Conservation (phyloP, 1,140 invertebrate species). For the Rhopalosiphum padi region DNA sequence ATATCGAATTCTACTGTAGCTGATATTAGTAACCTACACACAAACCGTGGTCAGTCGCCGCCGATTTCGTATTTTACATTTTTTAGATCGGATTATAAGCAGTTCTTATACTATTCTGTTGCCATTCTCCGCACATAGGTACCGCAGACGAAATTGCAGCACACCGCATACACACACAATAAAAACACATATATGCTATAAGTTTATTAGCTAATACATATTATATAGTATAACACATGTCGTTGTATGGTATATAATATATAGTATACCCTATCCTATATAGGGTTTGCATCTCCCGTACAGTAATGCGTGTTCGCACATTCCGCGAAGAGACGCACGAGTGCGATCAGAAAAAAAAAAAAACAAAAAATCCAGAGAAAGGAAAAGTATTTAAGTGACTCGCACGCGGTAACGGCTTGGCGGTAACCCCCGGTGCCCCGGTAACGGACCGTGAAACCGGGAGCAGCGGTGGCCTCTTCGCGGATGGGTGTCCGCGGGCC, state of each 20-base stretch:
- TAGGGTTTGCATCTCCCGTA: neutral
- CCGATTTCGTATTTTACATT: neutral
- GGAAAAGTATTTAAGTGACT: neutral
- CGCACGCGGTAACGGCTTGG: neutral
- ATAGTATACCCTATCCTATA: too few relatives aligned
- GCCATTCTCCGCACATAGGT: neutral
- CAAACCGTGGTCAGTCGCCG: neutral
- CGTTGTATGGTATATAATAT: too few relatives aligned
- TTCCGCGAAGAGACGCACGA: neutral
- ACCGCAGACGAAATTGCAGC: too few relatives aligned
- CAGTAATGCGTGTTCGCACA: neutral
- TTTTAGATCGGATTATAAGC: neutral
- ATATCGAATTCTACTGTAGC: too few relatives aligned
- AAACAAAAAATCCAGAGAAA: neutral
- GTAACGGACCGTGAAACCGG: constrained; percentile 44
- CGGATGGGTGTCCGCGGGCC: neutral
- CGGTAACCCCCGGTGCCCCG: neutral
- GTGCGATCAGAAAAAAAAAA: neutral
- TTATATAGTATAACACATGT: too few relatives aligned
- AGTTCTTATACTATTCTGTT: too few relatives aligned
- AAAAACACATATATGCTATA: too few relatives aligned
- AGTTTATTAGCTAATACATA: too few relatives aligned
- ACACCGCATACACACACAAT: too few relatives aligned
- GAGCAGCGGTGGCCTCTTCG: neutral
- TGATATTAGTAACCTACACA: neutral